phyloP scores from a whole-genome alignment of 2,113 vertebrate genomes.

The Actenoides hombroni region DNA sequence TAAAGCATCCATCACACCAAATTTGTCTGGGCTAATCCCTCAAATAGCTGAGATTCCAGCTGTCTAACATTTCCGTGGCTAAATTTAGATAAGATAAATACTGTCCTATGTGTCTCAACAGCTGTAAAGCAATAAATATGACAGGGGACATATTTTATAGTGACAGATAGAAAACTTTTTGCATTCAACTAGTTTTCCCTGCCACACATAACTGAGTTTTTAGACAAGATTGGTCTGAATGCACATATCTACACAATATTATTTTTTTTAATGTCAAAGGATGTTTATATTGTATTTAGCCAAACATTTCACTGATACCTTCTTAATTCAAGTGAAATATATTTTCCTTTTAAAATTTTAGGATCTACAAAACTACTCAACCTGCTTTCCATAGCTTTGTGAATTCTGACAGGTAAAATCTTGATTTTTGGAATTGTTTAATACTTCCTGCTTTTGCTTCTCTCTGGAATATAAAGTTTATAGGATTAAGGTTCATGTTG shows the following conservation, averaged over 20 bases:
- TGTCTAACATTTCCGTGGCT: not conserved
- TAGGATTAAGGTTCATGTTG: not conserved
- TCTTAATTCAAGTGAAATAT: not conserved
- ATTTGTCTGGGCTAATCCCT: not conserved
- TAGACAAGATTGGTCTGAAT: not conserved
- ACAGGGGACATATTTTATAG: not conserved
- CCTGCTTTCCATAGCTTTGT: not conserved
- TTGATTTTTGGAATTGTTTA: not conserved
- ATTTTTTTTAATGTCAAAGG: not conserved
- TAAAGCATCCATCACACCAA: not conserved
- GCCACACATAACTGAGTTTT: accelerated
- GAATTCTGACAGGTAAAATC: not conserved
- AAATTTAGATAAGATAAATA: constrained; percentile 41
- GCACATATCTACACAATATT: accelerated
- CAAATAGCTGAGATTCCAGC: constrained; percentile 28
- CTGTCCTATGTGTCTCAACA: not conserved
- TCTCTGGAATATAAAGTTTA: not conserved
- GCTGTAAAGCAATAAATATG: constrained; percentile 30
- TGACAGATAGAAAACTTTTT: not conserved
- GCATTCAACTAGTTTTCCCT: not conserved
- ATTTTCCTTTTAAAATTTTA: not conserved
- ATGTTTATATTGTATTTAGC: not conserved
- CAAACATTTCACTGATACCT: not conserved
- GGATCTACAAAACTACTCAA: not conserved
- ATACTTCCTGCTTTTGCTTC: not conserved